A percentile compares a stretch with the other conserved stretches of the same genome.
These are phyloP conservation scores for Philopotamus ludificatus DNA, from an alignment of 1,140 invertebrate species.

Conservation along the genomic window DNA sequence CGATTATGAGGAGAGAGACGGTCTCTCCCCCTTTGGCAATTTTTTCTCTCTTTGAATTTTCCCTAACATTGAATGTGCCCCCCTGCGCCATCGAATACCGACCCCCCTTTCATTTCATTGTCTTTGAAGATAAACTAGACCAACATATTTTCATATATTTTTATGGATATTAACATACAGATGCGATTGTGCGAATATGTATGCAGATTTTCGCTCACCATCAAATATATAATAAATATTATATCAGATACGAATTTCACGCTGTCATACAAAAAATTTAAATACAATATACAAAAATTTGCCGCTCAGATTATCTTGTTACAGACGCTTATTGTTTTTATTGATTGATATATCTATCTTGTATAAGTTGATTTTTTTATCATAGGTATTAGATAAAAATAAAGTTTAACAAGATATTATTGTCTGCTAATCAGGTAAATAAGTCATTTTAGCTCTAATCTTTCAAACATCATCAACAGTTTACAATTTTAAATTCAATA, in stretches of 20 bases:
- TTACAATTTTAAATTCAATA: too few species aligned
- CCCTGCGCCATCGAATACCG: slow-evolving; percentile 10
- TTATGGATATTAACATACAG: neutral
- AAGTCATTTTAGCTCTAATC: too few species aligned
- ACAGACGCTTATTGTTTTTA: too few species aligned
- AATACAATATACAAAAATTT: neutral
- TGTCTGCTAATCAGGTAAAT: too few species aligned
- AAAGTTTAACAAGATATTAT: too few species aligned
- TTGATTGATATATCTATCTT: too few species aligned
- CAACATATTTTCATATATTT: neutral
- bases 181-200: neutral
- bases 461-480: too few species aligned
- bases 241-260: too few species aligned
- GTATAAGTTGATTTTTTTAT: too few species aligned
- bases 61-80: slow-evolving; percentile 14
- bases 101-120: slow-evolving; percentile 16
- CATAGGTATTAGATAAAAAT: too few species aligned
- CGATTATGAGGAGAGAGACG: slow-evolving; percentile 27
- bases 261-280: neutral
- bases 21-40: slow-evolving; percentile 14
- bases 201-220: too few species aligned
- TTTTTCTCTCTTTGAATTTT: slow-evolving; percentile 22
- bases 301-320: neutral
- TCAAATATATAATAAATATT: too few species aligned
- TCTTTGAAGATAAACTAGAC: slow-evolving; percentile 15